Evolutionary conservation across 2,888 invertebrate species (phyloP).

Genomic region (Cacoxenus indagator): DNA sequence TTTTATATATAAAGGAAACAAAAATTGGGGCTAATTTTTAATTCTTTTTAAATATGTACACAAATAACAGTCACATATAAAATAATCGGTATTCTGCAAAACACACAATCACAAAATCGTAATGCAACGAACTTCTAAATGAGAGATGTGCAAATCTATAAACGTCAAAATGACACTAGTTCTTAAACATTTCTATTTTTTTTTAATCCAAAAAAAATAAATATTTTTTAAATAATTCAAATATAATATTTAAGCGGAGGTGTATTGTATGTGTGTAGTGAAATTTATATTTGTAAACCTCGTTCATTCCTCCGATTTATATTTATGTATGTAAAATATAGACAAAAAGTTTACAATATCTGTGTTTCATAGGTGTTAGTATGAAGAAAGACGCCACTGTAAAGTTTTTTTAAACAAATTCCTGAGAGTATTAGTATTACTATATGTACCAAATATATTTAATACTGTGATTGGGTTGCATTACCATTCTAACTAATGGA

Average conservation of each 20-base stretch:
- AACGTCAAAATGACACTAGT: not conserved
- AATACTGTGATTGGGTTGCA: no score
- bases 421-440: no score
- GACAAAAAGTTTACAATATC: not conserved
- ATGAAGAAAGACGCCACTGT: no score
- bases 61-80: not conserved
- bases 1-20: no score
- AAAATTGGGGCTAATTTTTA: no score
- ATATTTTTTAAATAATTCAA: conserved; percentile 11
- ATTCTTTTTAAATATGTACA: no score
- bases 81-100: not conserved
- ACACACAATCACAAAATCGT: not conserved
- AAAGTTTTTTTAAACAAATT: no score
- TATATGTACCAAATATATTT: no score
- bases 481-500: no score
- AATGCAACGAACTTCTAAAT: not conserved
- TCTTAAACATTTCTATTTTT: not conserved
- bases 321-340: not conserved
- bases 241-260: not conserved
- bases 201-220: not conserved
- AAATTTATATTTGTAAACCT: conserved; percentile 2
- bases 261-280: not conserved
- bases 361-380: no score
- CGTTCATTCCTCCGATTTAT: not conserved
- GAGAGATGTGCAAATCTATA: not conserved